These are phyloP conservation scores for Phenganax subtilis DNA, from an alignment of 92 coral and sea anemone genomes.

Conservation along the genomic window DNA sequence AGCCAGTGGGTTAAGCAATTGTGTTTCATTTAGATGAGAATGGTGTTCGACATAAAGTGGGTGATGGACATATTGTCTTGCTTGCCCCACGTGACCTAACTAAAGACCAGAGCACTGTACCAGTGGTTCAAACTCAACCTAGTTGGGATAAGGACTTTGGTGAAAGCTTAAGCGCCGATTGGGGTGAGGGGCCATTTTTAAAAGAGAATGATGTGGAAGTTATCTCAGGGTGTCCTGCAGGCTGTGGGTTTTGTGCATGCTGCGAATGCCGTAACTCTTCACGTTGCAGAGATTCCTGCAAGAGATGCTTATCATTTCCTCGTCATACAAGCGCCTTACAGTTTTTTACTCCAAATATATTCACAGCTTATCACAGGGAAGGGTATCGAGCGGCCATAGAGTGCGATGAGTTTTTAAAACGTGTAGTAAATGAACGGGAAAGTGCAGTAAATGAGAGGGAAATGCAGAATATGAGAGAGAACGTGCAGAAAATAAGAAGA, in stretches of 20 bases:
- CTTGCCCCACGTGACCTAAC: constrained; percentile 1
- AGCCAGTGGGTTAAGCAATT: no score
- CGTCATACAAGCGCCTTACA: constrained; percentile 68
- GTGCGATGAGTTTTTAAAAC: not conserved
- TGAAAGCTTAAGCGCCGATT: not conserved
- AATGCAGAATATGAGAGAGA: no score
- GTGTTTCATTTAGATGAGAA: not conserved
- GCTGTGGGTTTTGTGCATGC: constrained; percentile 22
- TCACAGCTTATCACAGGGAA: constrained; percentile 76
- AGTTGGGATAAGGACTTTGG: no score
- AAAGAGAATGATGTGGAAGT: not conserved
- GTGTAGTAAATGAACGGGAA: no score
- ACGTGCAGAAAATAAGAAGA: no score
- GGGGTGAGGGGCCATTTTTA: not conserved
- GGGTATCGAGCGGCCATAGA: constrained; percentile 88
- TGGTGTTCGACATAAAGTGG: not conserved
- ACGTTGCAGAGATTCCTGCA: not conserved
- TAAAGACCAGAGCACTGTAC: no score
- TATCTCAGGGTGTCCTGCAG: not conserved
- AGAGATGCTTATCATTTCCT: constrained; percentile 48
- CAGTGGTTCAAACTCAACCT: no score
- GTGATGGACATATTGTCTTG: constrained; percentile 11
- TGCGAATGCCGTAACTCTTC: not conserved
- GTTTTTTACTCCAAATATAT: constrained; percentile 67
- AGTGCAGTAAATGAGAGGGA: no score